Base-by-base conservation (phyloP, 1,140 invertebrate genomes). In the Pygmarrhopalites habei region DNA sequence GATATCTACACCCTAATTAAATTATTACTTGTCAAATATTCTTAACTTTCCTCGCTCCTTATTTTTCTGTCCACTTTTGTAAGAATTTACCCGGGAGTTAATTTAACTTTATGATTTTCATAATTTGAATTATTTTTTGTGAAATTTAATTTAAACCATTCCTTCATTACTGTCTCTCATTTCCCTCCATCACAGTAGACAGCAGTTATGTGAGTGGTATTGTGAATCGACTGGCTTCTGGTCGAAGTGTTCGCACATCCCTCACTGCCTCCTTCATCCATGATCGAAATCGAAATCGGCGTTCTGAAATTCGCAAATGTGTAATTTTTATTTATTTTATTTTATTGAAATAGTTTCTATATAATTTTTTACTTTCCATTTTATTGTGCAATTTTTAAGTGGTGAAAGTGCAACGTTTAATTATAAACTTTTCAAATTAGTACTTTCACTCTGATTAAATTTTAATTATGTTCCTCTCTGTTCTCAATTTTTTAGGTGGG, bases 401-500 rank as follows among this genome's bases (percentile, higher is more conserved):
- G 2, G 10, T 29, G 10, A 25, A 25, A 25, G 4, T 29, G 10
- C 4, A 28, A 17, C 28, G 23, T 29, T 53, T 25, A 25, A 53
- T 4, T n/a, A n/a, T n/a, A n/a, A n/a, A n/a, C n/a, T n/a, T n/a
- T n/a, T n/a, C n/a, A n/a, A n/a, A n/a, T n/a, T n/a, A n/a, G n/a
- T n/a, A n/a, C n/a, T n/a, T n/a, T n/a, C n/a, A n/a, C n/a, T n/a
- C n/a, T n/a, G n/a, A n/a, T n/a, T n/a, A n/a, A n/a, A n/a, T n/a
- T n/a, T n/a, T n/a, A n/a, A n/a, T n/a, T n/a, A n/a, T n/a, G n/a
- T n/a, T n/a, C n/a, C n/a, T n/a, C n/a, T n/a, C 32, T 35, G 5
- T 15, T 47, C 5, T 47, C 19, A n/a, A 4, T 56, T 30, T 49
- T 62, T 1, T 39, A 70, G 68, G 68, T 29, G 65, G 58, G 49